Evolutionary conservation across 2,113 vertebrate genomes (phyloP), one percentile per base, ranked within the genome.

Genomic region (Thunnus maccoyii): DNA sequence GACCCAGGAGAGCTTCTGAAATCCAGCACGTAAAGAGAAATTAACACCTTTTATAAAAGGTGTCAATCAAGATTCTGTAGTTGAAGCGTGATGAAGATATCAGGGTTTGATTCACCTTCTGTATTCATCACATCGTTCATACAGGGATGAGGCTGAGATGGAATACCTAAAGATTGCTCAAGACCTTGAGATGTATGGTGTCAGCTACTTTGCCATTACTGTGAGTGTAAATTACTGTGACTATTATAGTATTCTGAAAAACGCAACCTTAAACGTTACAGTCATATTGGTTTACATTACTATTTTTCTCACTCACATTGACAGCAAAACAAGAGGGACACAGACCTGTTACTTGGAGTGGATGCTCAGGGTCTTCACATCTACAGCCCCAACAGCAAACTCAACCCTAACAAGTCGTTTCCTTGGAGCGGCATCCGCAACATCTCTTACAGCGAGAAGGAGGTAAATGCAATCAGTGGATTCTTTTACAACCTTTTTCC

Each of bases 101-200:
- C n/a, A 15, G 14, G 44, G 54, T 71, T 68, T 41, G 5, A 76
- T 20, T 9, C 22, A 16, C 14, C 27, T 70, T 55, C 18, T 27
- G 27, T 56, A 9, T 78, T 60, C 57, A 61, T 82, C 14, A 12
- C 78, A 76, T n/a, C 4, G 0, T 65, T 5, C 10, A 1, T n/a
- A n/a, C 77, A 97, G 97, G 92, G 97, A 98, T 72, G 97, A 98
- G 86, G 97, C 97, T 16, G 96, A 98, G 92, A 97, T 98, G 96
- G 97, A 97, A 88, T 98, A 99, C 83, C 87, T 98, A 64, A 98
- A 98, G 94, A 97, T 97, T 76, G 97, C 97, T 44, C 97, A 98
- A 87, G 97, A 98, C 89, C 95, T 97, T 84, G 97, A 97, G 84
- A 97, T 97, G 96, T 97, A 97, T n/a, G 97, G 97, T 18, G 95